These are phyloP conservation scores for Muscidifurax raptorellus DNA, from an alignment of 1,140 invertebrate species.

Conservation along the genomic window DNA sequence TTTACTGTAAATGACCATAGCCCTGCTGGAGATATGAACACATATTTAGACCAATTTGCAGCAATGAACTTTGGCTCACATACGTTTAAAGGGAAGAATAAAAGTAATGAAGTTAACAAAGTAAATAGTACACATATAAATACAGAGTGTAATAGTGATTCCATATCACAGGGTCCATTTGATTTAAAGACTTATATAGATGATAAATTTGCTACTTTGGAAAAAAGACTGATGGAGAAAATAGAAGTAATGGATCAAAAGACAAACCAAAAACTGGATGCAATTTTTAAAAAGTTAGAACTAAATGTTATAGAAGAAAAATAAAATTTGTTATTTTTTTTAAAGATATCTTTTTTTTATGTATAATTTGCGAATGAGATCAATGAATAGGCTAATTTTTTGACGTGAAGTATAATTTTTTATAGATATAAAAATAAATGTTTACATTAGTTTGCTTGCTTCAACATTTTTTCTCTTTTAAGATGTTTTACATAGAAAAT, in stretches of 20 bases:
- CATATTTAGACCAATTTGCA: slow-evolving; percentile 50
- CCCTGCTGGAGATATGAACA: slow-evolving; percentile 52
- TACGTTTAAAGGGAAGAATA: background rate
- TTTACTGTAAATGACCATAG: slow-evolving; percentile 53
- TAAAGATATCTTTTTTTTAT: slow-evolving; percentile 45
- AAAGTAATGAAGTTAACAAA: background rate
- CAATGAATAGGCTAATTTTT: slow-evolving; percentile 14
- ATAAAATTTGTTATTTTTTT: slow-evolving; percentile 23
- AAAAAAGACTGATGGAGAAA: slow-evolving; percentile 64
- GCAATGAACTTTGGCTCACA: slow-evolving; percentile 41
- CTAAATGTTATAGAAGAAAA: slow-evolving; percentile 14
- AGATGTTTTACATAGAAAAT: slow-evolving; percentile 29
- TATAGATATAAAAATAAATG: slow-evolving; percentile 45
- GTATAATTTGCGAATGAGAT: background rate
- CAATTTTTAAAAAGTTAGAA: slow-evolving; percentile 60
- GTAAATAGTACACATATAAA: background rate
- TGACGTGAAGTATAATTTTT: slow-evolving; percentile 27
- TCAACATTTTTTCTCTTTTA: slow-evolving; percentile 20
- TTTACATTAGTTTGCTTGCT: background rate
- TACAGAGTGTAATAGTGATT: slow-evolving; percentile 33
- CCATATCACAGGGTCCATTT: slow-evolving; percentile 15
- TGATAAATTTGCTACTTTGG: slow-evolving; percentile 67
- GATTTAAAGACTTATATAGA: slow-evolving; percentile 66
- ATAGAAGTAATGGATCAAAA: slow-evolving; percentile 64
- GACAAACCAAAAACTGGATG: slow-evolving; percentile 68